Conservation (phyloP, 1,140 invertebrate species). For the Drosophila lowei region DNA sequence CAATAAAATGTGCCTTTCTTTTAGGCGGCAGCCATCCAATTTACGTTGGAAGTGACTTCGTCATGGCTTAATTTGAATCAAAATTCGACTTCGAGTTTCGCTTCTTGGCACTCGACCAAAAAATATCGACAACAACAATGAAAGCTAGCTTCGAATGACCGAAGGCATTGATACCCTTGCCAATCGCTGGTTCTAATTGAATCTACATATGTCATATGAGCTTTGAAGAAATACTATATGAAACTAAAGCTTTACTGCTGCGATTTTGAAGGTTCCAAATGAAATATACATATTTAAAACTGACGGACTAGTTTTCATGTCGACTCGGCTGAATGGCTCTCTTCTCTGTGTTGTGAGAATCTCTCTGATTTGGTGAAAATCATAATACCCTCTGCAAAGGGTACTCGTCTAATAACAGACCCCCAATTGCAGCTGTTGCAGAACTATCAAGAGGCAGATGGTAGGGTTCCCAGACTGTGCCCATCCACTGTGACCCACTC, state of each 20-base stretch:
- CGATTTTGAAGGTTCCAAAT: too few species aligned
- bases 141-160: background rate
- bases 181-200: background rate
- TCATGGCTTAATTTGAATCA: slow-evolving; percentile 60
- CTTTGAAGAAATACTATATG: slow-evolving; percentile 7
- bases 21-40: slow-evolving; percentile 35
- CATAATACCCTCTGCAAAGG: background rate
- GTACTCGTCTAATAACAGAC: too few species aligned
- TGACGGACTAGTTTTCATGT: background rate
- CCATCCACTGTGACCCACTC: slow-evolving; percentile 68
- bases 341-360: background rate
- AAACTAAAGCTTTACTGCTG: too few species aligned
- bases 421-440: background rate
- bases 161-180: too few species aligned
- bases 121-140: slow-evolving; percentile 32
- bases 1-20: slow-evolving; percentile 54
- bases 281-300: too few species aligned
- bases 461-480: too few species aligned
- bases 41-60: slow-evolving; percentile 58
- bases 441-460: too few species aligned
- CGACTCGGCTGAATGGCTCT: too few species aligned
- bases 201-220: background rate
- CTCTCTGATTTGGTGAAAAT: background rate
- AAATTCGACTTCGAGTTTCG: slow-evolving; percentile 44
- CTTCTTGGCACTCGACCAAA: slow-evolving; percentile 39